Conservation (phyloP, 2,797 vertebrate genomes). For the Cryptoblepharus egeriae region DNA sequence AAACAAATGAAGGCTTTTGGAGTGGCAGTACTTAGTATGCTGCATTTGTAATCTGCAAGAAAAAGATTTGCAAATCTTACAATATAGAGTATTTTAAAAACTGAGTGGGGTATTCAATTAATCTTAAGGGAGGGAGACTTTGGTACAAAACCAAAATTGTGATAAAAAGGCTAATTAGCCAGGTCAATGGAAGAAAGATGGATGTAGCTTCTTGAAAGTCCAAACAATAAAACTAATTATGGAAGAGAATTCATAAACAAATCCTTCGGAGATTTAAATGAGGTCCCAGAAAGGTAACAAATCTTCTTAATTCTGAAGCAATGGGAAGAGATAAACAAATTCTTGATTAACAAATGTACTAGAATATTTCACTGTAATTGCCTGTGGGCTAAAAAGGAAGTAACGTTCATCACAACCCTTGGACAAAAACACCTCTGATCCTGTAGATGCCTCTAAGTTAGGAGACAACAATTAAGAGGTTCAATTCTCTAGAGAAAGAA, state of each 20-base stretch:
- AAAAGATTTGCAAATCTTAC: neutral
- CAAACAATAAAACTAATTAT: conserved; percentile 27
- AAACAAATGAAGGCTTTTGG: conserved; percentile 3
- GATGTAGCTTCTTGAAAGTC: conserved; percentile 15
- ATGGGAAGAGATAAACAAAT: conserved; percentile 28
- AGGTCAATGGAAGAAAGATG: conserved; percentile 32
- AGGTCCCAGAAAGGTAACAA: conserved; percentile 15
- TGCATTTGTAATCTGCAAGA: conserved; percentile 5
- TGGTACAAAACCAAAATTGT: conserved; percentile 23
- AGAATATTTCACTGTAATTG: neutral
- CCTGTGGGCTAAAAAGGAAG: neutral
- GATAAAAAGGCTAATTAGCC: conserved; percentile 34
- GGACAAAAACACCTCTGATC: neutral
- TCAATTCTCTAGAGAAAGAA: neutral
- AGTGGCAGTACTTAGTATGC: neutral
- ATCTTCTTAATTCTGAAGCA: neutral
- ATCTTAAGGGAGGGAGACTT: conserved; percentile 16
- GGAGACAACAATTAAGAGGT: neutral
- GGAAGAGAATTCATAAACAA: conserved; percentile 33
- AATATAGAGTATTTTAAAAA: neutral
- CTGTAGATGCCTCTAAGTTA: neutral
- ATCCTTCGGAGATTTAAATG: neutral
- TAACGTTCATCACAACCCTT: neutral
- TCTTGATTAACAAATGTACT: conserved; percentile 1
- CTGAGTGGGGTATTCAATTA: conserved; percentile 27